These are phyloP conservation scores for Brachypodius melanocephalos DNA, from an alignment of 2,113 vertebrate genomes.

Conservation along the genomic window DNA sequence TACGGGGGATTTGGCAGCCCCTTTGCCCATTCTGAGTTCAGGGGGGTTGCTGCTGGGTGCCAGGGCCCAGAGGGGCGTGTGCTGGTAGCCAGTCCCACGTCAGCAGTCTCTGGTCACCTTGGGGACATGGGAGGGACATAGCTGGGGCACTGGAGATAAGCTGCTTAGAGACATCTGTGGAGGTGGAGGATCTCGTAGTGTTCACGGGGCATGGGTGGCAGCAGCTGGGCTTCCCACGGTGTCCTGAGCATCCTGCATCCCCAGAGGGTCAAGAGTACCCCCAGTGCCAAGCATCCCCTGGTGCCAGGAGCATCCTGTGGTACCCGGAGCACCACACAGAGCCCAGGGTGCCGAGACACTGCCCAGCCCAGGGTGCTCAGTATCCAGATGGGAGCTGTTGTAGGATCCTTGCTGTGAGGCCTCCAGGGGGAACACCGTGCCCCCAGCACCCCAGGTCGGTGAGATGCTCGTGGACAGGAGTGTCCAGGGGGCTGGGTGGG, in stretches of 20 bases:
- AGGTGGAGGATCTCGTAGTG: background rate
- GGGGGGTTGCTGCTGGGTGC: background rate
- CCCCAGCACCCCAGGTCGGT: rapidly evolving
- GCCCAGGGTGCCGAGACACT: background rate
- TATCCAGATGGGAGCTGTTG: background rate
- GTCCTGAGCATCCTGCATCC: background rate
- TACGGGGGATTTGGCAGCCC: rapidly evolving
- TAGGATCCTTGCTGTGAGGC: background rate
- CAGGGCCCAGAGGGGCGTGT: rapidly evolving
- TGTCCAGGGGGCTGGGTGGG: background rate
- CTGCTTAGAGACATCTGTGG: background rate
- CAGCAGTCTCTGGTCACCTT: background rate
- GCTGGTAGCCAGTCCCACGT: background rate
- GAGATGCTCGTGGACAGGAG: rapidly evolving
- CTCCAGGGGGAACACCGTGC: rapidly evolving
- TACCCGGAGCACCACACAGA: background rate
- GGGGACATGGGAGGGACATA: background rate
- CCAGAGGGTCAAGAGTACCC: background rate
- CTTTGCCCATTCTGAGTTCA: background rate
- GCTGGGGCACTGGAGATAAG: background rate
- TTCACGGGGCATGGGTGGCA: background rate
- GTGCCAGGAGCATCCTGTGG: background rate
- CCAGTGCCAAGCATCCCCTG: rapidly evolving
- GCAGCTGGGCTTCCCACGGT: background rate
- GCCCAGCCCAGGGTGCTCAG: background rate